Percentiles rank a stretch among this genome's conserved stretches.
Evolutionary conservation across 2,113 vertebrate genomes (phyloP).

Genomic region (Gymnorhina tibicen): DNA sequence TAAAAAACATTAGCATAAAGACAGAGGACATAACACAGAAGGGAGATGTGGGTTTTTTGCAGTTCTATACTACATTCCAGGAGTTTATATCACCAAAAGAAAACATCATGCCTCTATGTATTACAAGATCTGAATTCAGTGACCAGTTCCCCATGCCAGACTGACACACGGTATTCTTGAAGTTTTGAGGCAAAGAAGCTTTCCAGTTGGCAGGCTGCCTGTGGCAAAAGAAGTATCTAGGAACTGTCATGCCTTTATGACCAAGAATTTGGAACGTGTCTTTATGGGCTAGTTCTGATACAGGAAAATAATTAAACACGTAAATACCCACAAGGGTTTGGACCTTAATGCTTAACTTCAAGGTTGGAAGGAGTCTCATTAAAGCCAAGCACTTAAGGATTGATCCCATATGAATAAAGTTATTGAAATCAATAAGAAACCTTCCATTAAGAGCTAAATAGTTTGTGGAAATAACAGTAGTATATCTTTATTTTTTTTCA

Average conservation of each 20-base stretch:
- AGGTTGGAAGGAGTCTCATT: neutral
- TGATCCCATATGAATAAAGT: neutral
- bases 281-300: slow-evolving; percentile 4
- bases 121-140: neutral
- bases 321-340: slow-evolving; percentile 3
- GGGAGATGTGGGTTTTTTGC: neutral
- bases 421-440: neutral
- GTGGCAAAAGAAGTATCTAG: slow-evolving; percentile 17
- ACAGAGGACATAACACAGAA: neutral
- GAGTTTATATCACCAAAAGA: neutral
- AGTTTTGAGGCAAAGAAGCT: slow-evolving; percentile 17
- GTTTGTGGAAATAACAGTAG: neutral
- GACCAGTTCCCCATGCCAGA: neutral
- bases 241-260: slow-evolving; percentile 52
- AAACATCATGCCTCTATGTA: neutral
- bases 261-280: slow-evolving; percentile 42
- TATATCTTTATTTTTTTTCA: neutral
- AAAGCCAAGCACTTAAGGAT: neutral
- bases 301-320: slow-evolving; percentile 47
- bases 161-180: neutral
- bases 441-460: neutral
- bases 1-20: neutral
- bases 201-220: slow-evolving; percentile 9
- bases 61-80: neutral
- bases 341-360: slow-evolving; percentile 42